These are phyloP conservation scores for Pandemis cinnamomeana DNA, from an alignment of 2,888 invertebrate genomes.

Conservation along the genomic window DNA sequence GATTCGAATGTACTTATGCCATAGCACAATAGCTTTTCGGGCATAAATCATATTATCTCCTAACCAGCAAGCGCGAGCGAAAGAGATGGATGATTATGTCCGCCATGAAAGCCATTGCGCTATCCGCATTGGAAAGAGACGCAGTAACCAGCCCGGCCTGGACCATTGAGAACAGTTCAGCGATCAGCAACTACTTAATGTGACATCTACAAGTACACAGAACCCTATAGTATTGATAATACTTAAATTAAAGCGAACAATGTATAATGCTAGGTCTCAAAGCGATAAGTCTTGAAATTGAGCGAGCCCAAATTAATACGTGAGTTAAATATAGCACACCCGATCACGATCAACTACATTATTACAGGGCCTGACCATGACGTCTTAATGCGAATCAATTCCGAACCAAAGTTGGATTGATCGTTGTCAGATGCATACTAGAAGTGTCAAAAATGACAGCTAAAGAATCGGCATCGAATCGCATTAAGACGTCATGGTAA, in stretches of 20 bases:
- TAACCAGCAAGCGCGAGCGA: not conserved
- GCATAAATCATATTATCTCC: not conserved
- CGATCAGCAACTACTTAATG: conserved; percentile 71
- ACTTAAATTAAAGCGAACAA: conserved; percentile 61
- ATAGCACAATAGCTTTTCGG: not conserved
- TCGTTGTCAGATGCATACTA: too few species aligned
- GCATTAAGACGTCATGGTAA: too few species aligned
- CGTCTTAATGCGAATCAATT: too few species aligned
- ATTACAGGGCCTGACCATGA: too few species aligned
- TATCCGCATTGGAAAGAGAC: not conserved
- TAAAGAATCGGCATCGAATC: too few species aligned
- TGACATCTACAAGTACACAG: conserved; percentile 77
- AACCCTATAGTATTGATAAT: conserved; percentile 74
- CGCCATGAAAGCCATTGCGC: not conserved
- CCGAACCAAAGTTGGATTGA: too few species aligned
- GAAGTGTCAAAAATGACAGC: too few species aligned
- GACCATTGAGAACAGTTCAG: conserved; percentile 74
- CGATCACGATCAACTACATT: conserved; percentile 64
- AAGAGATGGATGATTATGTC: not conserved
- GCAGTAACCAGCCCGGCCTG: conserved; percentile 59
- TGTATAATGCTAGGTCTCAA: conserved; percentile 69
- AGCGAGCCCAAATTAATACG: conserved; percentile 81
- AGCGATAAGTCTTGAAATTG: conserved; percentile 83
- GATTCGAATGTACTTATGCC: not conserved
- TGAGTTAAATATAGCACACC: conserved; percentile 69